Conservation (phyloP, 2,888 invertebrate genomes). For the Cantharis rufa region DNA sequence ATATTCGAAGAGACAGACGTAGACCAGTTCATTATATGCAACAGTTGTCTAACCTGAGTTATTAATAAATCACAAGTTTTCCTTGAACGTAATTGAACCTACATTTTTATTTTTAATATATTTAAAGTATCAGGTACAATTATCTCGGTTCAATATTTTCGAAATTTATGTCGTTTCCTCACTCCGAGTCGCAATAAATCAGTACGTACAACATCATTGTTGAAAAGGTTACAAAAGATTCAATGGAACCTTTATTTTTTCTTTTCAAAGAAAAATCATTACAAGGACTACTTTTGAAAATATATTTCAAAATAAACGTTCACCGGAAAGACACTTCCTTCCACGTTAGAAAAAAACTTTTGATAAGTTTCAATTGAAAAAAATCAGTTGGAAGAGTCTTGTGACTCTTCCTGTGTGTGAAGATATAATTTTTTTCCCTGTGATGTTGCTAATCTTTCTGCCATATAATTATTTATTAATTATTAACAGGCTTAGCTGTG, state of each 20-base stretch:
- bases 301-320: not conserved
- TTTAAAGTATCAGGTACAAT: not conserved
- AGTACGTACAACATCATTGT: not conserved
- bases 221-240: not conserved
- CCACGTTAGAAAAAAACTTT: not conserved
- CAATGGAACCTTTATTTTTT: not conserved
- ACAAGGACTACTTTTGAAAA: not conserved
- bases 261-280: not conserved
- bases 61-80: not conserved
- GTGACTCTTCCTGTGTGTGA: not conserved
- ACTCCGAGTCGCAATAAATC: not conserved
- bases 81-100: not conserved
- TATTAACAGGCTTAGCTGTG: not conserved
- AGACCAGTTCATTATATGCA: constrained; percentile 3
- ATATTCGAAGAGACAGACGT: not conserved
- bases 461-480: not conserved
- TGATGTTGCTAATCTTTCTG: not conserved
- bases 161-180: not conserved
- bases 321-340: not conserved
- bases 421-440: not conserved
- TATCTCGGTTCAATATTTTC: not conserved
- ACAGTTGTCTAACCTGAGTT: not conserved
- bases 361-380: too few relatives aligned
- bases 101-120: not conserved
- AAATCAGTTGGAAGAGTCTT: not conserved